Base-by-base conservation (phyloP, 2,113 vertebrate genomes). In the Sinosuthora webbiana region DNA sequence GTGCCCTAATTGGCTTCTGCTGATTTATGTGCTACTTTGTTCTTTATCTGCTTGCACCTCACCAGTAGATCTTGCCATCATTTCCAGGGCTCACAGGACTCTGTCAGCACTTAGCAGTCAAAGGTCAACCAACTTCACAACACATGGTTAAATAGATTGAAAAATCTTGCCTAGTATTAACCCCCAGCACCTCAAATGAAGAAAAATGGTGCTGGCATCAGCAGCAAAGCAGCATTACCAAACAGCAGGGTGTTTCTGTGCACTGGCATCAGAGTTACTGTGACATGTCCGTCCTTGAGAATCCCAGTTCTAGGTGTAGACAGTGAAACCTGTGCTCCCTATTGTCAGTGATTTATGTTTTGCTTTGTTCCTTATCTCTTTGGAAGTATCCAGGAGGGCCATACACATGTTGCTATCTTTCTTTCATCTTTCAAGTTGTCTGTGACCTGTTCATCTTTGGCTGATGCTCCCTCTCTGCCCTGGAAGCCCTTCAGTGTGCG, bases 1-100 rank as follows among this genome's bases (percentile, higher is more conserved):
- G 60, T 42, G 60, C 79, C 83, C 75, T 82, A 94, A 95, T 96
- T 97, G 96, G 74, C 90, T 97, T 94, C 91, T 91, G 55, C 73
- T 98, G 97, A 97, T 98, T 98, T 97, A 98, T 98, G 94, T 87
- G 42, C 92, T 96, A 97, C 97, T 98, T 98, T 98, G 98, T 98
- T 98, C 97, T 98, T 98, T 98, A 97, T 98, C 98, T 98, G 90
- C 97, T 97, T 97, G 95, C 97, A 97, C 96, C 97, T 97, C 95
- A 25, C 97, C 84, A 47, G 94, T 85, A 95, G 96, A 97, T 94
- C 59, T 9, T 85, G 64, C 35, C 74, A 92, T 97, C 95, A 87
- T 97, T 98, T 95, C 93, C 95, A 83, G 95, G 79, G 97, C 96
- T 97, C 97, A 97, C 89, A 95, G 92, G 95, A 94, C 90, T 93